phyloP scores from a whole-genome alignment of 64 coral and sea anemone genomes.

The Pachyseris speciosa region DNA sequence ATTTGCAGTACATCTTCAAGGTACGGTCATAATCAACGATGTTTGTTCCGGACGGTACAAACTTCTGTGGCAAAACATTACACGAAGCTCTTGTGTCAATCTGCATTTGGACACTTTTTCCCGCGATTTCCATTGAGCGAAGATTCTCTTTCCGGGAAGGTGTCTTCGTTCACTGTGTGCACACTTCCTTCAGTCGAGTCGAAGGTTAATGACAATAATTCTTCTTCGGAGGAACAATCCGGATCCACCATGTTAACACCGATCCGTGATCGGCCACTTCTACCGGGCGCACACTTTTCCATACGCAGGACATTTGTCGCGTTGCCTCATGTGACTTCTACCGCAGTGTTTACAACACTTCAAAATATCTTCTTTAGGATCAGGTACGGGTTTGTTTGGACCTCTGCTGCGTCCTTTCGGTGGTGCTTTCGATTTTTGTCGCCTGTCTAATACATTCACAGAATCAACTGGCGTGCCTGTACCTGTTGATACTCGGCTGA shows the following conservation, averaged over 20 bases:
- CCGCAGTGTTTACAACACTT: conserved; percentile 23
- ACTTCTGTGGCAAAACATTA: conserved; percentile 32
- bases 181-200: not conserved
- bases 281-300: not conserved
- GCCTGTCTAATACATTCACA: not conserved
- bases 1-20: conserved; percentile 7
- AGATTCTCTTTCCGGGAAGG: conserved; percentile 8
- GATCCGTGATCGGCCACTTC: not conserved
- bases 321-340: not conserved
- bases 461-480: not conserved
- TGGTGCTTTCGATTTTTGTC: not conserved
- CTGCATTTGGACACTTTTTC: conserved; percentile 8
- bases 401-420: not conserved
- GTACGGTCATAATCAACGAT: not conserved
- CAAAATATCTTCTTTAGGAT: not conserved
- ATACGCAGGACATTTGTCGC: conserved; percentile 11
- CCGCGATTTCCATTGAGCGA: conserved; percentile 25
- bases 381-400: not conserved
- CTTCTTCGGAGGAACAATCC: conserved; percentile 30
- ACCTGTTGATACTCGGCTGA: not conserved
- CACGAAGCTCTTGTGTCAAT: conserved; percentile 23
- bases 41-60: not conserved
- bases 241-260: not conserved
- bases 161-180: not conserved
- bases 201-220: conserved; percentile 15